Conservation (phyloP, 2,888 invertebrate species). For the Stomorhina lunata region DNA sequence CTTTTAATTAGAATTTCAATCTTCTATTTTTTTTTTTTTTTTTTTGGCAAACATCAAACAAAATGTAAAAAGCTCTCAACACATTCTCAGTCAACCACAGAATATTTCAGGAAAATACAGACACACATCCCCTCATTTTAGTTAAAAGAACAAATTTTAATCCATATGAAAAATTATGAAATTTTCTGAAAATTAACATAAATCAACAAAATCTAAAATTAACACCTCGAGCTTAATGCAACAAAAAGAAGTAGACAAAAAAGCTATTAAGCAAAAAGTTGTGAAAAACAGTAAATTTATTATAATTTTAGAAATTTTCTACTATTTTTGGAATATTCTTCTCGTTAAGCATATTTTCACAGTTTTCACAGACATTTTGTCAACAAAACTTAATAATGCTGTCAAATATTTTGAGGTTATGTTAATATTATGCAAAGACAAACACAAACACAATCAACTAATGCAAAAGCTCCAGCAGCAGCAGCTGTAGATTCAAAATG, state of each 20-base stretch:
- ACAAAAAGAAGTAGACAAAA: background rate
- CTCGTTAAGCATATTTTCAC: background rate
- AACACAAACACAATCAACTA: slow-evolving; percentile 18
- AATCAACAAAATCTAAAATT: slow-evolving; percentile 44
- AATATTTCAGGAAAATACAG: too few relatives aligned
- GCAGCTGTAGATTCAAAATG: too few relatives aligned
- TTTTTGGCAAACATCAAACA: background rate
- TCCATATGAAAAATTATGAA: background rate
- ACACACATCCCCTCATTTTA: background rate
- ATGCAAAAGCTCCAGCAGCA: too few relatives aligned
- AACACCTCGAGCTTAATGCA: background rate
- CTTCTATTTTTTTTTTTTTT: too few relatives aligned
- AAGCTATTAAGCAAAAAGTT: background rate
- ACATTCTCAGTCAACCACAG: background rate
- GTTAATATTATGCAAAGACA: slow-evolving; percentile 22
- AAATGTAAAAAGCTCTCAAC: background rate
- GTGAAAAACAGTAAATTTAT: background rate
- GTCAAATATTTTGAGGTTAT: slow-evolving; percentile 35
- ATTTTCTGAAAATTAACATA: slow-evolving; percentile 29
- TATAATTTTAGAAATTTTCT: too few relatives aligned
- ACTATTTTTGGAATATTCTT: background rate
- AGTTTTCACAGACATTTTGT: slow-evolving; percentile 33
- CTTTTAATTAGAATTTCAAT: slow-evolving; percentile 10
- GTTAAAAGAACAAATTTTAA: background rate
- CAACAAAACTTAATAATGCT: slow-evolving; percentile 36